Percentiles rank a stretch among this genome's conserved stretches.
These are phyloP conservation scores for Apostichopus leukothele DNA, from an alignment of 53 echinoderm and acorn worm species.

Conservation along the genomic window DNA sequence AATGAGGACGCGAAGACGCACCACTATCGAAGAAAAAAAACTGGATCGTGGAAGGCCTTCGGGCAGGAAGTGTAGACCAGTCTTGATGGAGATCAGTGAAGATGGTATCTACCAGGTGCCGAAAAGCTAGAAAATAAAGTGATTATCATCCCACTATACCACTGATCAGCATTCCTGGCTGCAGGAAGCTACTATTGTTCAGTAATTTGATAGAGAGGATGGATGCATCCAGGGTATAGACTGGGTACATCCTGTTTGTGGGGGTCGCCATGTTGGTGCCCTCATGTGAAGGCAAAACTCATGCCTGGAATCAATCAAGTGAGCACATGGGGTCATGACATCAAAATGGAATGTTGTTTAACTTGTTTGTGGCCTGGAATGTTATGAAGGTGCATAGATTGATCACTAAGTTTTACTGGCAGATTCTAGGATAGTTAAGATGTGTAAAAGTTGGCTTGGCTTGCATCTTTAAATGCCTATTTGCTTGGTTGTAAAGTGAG, in stretches of 20 bases:
- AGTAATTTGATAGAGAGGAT: neutral
- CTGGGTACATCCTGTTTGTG: neutral
- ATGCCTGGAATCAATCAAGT: neutral
- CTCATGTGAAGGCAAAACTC: neutral
- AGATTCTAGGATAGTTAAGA: too few relatives aligned
- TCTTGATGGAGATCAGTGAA: conserved; percentile 19
- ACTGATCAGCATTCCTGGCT: neutral
- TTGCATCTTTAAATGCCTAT: too few relatives aligned
- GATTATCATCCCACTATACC: neutral
- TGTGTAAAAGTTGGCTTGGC: too few relatives aligned
- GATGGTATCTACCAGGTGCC: neutral
- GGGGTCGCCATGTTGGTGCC: neutral
- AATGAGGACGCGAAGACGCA: neutral
- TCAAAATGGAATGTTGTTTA: too few relatives aligned
- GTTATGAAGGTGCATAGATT: too few relatives aligned
- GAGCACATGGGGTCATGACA: neutral
- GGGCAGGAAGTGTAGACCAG: conserved; percentile 17
- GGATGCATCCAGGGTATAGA: neutral
- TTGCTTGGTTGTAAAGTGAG: too few relatives aligned
- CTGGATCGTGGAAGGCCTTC: conserved; percentile 32
- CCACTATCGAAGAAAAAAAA: neutral
- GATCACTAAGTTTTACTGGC: too few relatives aligned
- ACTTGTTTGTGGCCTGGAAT: too few relatives aligned
- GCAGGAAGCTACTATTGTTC: neutral
- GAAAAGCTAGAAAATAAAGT: neutral